Evolutionary conservation across 2,888 invertebrate species (phyloP).

Genomic region (Trilocha varians): DNA sequence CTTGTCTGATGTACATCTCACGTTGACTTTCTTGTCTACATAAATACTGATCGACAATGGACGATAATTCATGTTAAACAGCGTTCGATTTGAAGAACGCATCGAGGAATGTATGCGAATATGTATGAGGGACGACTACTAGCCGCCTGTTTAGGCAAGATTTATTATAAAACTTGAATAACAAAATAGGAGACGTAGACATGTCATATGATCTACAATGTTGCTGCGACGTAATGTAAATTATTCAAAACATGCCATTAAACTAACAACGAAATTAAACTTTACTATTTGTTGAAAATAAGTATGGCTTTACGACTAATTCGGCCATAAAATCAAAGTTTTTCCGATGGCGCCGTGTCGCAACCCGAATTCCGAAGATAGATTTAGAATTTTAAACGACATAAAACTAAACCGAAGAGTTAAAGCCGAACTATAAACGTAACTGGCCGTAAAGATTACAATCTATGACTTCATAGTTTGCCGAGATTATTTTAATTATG

Average conservation of each 20-base stretch:
- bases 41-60: slow-evolving; percentile 14
- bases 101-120: slow-evolving; percentile 1
- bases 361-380: not conserved
- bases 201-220: too few species aligned
- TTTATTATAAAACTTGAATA: not conserved
- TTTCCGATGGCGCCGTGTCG: not conserved
- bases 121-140: not conserved
- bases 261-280: too few species aligned
- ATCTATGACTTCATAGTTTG: not conserved
- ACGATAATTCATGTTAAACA: slow-evolving; percentile 19
- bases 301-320: not conserved
- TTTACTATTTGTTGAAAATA: not conserved
- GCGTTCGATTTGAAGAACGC: slow-evolving; percentile 10
- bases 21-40: slow-evolving; percentile 23
- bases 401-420: not conserved
- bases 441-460: slow-evolving; percentile 1
- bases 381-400: not conserved
- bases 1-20: slow-evolving; percentile 34
- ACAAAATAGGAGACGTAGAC: not conserved
- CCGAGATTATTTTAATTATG: slow-evolving; percentile 22
- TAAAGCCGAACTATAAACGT: not conserved
- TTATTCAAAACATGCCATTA: too few species aligned
- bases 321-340: not conserved
- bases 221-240: too few species aligned
- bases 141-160: not conserved